Base-by-base conservation (phyloP, 2,888 invertebrate species). In the Bursaphelenchus okinawaensis region DNA sequence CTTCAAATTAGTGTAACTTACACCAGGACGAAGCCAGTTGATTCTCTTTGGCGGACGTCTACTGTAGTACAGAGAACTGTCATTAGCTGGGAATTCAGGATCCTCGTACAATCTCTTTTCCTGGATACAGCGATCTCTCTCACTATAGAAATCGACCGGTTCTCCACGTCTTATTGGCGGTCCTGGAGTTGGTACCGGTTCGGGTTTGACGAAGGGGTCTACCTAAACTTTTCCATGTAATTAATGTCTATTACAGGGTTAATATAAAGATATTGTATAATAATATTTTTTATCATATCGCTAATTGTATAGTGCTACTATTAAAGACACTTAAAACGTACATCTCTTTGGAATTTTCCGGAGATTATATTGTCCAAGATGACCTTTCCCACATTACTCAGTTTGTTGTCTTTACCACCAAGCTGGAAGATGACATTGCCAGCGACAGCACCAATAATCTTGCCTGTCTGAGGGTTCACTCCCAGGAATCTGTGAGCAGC, bases 11-110 rank as follows among this genome's bases (percentile, higher is more conserved):
- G n/a, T n/a, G n/a, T n/a, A 91, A 92, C 80, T 87, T 83, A 92
- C 92, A 85, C 88, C 87, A 20, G 96, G 96, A 71, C 98, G 87
- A 75, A 89, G 88, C 98, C 98, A 98, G 84, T 92, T 90, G 77
- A 94, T 89, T 29, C 89, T 87, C 76, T 91, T 88, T 76, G 91
- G 90, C 23, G 92, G 89, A 54, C 89, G 87, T 79, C 89, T 89
- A 81, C 91, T 92, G 84, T 89, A 94, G 86, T 89, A 91, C 40
- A 93, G 86, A 22, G 91, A 91, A 64, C 89, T 87, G 83, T 91
- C 89, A 40, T 86, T 86, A 0, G 92, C 89, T 0, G 90, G 91
- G 84, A 94, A 94, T 79, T 92, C 89, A 0, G 90, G 90, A 85
- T 94, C 94, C 80, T 94, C 93, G 81, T 91, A 95, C 52, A 93